Evolutionary conservation across 2,113 vertebrate genomes (phyloP).

Genomic region (Pagrus major): DNA sequence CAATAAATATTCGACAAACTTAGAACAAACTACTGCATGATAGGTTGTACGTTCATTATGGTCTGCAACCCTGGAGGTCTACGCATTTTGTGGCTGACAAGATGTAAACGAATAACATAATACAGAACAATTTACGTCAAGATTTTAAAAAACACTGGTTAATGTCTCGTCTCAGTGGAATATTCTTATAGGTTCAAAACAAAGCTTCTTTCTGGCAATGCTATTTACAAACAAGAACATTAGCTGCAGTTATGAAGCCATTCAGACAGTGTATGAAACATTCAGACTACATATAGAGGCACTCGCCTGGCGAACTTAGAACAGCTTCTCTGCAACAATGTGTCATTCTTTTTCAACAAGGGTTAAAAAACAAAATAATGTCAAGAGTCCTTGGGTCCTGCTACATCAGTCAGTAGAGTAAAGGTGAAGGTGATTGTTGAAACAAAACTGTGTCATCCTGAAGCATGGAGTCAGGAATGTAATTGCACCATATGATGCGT

Average conservation of each 20-base stretch:
- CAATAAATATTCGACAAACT: neutral
- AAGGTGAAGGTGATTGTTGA: neutral
- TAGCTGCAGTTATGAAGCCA: neutral
- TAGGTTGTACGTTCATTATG: neutral
- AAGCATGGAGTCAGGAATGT: no score
- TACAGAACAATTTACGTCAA: neutral
- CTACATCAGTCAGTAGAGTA: neutral
- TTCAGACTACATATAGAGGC: neutral
- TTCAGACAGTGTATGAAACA: neutral
- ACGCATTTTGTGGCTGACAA: neutral
- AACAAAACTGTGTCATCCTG: neutral
- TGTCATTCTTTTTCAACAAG: no score
- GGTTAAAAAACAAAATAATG: no score
- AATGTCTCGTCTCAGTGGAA: no score
- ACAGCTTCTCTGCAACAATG: no score
- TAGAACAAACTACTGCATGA: neutral
- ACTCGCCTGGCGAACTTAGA: neutral
- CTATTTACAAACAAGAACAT: neutral
- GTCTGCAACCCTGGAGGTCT: neutral
- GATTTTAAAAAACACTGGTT: no score
- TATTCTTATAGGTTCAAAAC: neutral
- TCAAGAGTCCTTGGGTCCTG: no score
- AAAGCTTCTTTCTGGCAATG: neutral
- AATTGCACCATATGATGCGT: no score
- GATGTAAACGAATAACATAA: neutral